Base-by-base conservation (phyloP, 2,888 invertebrate genomes). In the Hirtodrosophila trivittata region DNA sequence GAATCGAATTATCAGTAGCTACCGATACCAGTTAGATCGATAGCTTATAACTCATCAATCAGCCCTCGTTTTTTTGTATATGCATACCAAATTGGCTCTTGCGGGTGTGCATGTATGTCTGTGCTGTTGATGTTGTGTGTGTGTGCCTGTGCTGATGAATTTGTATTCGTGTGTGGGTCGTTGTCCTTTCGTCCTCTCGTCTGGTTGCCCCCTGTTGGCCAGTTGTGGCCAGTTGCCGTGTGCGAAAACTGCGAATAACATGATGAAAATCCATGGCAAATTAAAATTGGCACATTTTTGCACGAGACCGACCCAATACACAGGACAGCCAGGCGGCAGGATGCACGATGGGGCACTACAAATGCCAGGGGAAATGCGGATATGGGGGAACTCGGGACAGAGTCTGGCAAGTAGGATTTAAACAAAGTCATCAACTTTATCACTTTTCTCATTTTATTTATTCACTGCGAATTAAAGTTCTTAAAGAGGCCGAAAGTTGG, bases 241-340 rank as follows among this genome's bases (percentile, higher is more conserved):
- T 37, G 38, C 62, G 70, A 71, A 71, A 66, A 70, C 49, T 70
- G 66, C 70, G 55, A n/a, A n/a, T 60, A 55, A 60, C 54, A 63
- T 60, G 66, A 58, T 56, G 55, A 59, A n/a, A n/a, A n/a, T n/a
- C n/a, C n/a, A 75, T 71, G 46, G 64, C 65, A 60, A 72, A 72
- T 74, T 66, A 68, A 66, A 72, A 68, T 69, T 76, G 78, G 65
- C 72, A 74, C 78, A 78, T 68, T 76, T 77, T 74, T 41, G 38
- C 55, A 66, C 37, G 37, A 60, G 52, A 52, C 38, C 41, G 14
- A 33, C n/a, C 14, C 37, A 32, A 50, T 35, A 41, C n/a, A 10
- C 28, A 35, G n/a, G n/a, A n/a, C n/a, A n/a, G n/a, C n/a, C n/a
- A n/a, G n/a, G n/a, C n/a, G n/a, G n/a, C n/a, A n/a, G n/a, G n/a